Conservation (phyloP, 1,140 invertebrate genomes). For the Apis laboriosa region DNA sequence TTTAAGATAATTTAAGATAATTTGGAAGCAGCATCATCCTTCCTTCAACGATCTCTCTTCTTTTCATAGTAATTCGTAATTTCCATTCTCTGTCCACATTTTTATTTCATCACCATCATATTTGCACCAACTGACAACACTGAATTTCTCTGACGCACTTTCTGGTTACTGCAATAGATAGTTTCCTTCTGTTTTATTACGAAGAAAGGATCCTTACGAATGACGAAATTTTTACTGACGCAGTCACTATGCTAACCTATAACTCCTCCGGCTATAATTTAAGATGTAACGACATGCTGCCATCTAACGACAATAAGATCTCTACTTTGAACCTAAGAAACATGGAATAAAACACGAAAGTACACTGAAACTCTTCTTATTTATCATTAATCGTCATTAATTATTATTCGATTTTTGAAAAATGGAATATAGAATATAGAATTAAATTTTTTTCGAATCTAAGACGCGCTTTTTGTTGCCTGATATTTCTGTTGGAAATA, state of each 20-base stretch:
- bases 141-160: slow-evolving; percentile 21
- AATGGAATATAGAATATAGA: too few species aligned
- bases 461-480: too few species aligned
- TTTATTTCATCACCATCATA: slow-evolving; percentile 16
- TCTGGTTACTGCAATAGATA: slow-evolving; percentile 2
- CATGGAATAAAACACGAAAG: background rate
- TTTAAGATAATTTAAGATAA: background rate
- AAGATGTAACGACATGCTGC: background rate
- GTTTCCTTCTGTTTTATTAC: background rate
- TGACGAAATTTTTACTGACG: background rate
- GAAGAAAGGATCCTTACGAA: background rate
- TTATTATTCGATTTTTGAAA: too few species aligned
- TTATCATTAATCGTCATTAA: too few species aligned
- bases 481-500: too few species aligned
- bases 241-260: background rate
- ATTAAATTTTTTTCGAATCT: too few species aligned
- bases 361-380: too few species aligned
- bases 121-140: background rate
- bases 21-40: background rate
- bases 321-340: background rate
- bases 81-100: background rate
- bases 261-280: background rate
- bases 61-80: background rate
- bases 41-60: background rate
- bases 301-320: background rate